Evolutionary conservation across 2,113 vertebrate genomes (phyloP), one percentile per base, ranked within the genome.

Genomic region (Zootoca vivipara): DNA sequence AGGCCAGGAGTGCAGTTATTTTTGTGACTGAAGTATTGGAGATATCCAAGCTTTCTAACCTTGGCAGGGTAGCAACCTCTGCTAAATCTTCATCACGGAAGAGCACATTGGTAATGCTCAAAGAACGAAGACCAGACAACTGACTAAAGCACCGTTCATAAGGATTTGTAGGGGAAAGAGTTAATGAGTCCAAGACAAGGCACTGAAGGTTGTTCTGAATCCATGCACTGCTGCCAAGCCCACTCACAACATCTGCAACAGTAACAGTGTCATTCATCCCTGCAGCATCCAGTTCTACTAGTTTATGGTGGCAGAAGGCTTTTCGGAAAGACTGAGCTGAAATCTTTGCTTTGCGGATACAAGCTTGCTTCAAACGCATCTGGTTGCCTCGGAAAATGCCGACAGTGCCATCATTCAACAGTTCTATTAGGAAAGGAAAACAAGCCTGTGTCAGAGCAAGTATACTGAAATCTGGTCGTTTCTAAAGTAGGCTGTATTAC

Each of bases 21-120:
- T 98, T 96, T n/a, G 98, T 98, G 46, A 98, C 96, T 0, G 97
- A 97, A 1, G 98, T 99, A 95, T 97, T 98, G 85, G 98, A 99
- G 89, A 99, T 98, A 90, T 99, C 98, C 64, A 99, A 95, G 90
- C 97, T 98, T 94, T 98, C 98, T 86, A 98, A 94, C 24, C 96
- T 97, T 4, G 98, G 98, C 94, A 98, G 95, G 35, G 95, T 95
- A 82, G 97, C 97, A 88, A 98, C 97, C 24, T 96, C 97, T 1
- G 94, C 95, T 20, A 99, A 95, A 73, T 98, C 97, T 16, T 97
- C 97, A 94, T 96, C 97, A 52, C 96, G 97, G 96, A 98, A 98
- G 90, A 97, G 95, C 15, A 98, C 97, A 3, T 96, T 98, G 78
- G 96, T 97, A 86, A 98, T 94, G 80, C 97, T 98, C 91, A 99